These are phyloP conservation scores for Amphipyra tragopoginis DNA, from an alignment of 2,888 invertebrate species.

Conservation along the genomic window DNA sequence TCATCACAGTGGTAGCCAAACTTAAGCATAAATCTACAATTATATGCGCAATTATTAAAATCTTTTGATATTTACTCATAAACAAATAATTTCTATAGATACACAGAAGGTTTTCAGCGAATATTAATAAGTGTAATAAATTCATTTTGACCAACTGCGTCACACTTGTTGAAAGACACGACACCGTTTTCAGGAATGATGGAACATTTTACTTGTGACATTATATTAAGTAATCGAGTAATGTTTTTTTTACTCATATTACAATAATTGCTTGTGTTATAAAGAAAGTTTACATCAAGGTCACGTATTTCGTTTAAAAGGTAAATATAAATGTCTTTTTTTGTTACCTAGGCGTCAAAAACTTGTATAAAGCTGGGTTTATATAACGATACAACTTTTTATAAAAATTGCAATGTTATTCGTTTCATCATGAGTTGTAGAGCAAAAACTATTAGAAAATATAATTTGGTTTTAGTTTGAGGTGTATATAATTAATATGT, in stretches of 20 bases:
- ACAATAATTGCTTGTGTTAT: too few species aligned
- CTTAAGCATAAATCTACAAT: constrained; percentile 1
- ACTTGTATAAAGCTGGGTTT: too few species aligned
- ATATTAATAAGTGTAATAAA: constrained; percentile 4
- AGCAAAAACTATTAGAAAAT: too few species aligned
- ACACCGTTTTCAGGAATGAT: not conserved
- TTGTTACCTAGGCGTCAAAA: too few species aligned
- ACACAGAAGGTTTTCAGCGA: constrained; percentile 7
- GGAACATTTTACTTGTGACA: constrained; percentile 5
- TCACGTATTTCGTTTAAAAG: too few species aligned
- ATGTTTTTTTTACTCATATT: constrained; percentile 15
- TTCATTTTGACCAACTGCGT: constrained; percentile 7
- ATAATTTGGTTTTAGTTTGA: too few species aligned
- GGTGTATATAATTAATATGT: too few species aligned
- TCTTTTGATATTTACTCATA: not conserved
- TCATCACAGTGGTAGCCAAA: not conserved
- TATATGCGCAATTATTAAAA: not conserved
- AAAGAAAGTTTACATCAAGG: too few species aligned
- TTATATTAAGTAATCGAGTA: constrained; percentile 11
- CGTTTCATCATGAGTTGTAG: too few species aligned
- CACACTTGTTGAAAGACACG: constrained; percentile 1
- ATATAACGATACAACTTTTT: too few species aligned
- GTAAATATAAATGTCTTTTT: too few species aligned
- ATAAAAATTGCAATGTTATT: too few species aligned
- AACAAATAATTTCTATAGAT: constrained; percentile 15